phyloP scores from a whole-genome alignment of 2,888 invertebrate genomes.

The Lypha dubia region DNA sequence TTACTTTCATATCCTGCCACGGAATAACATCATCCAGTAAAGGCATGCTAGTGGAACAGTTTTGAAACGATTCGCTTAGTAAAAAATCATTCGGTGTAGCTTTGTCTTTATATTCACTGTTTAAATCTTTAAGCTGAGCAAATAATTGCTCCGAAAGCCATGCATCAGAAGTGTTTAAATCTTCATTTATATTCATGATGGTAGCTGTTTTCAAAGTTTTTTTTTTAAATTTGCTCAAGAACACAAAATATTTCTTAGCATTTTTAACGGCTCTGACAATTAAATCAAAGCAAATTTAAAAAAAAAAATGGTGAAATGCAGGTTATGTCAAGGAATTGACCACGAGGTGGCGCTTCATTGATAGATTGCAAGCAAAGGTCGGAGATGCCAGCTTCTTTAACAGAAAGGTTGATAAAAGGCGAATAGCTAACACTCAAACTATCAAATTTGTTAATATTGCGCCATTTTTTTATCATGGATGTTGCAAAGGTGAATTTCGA shows the following conservation, averaged over 20 bases:
- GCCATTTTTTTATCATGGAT: too few relatives aligned
- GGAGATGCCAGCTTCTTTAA: too few relatives aligned
- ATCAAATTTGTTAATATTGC: too few relatives aligned
- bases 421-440: too few relatives aligned
- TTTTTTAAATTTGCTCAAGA: too few relatives aligned
- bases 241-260: neutral
- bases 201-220: neutral
- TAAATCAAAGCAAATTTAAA: neutral
- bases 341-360: too few relatives aligned
- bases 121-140: slow-evolving; percentile 77
- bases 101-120: slow-evolving; percentile 72
- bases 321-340: neutral
- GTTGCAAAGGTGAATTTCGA: too few relatives aligned
- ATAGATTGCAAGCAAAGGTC: too few relatives aligned
- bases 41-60: slow-evolving; percentile 46
- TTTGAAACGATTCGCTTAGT: slow-evolving; percentile 46
- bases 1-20: slow-evolving; percentile 64
- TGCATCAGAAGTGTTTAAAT: slow-evolving; percentile 75
- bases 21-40: slow-evolving; percentile 58
- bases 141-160: slow-evolving; percentile 77
- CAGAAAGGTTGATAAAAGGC: too few relatives aligned
- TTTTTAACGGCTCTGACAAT: slow-evolving; percentile 50
- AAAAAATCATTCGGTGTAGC: slow-evolving; percentile 46
- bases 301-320: neutral
- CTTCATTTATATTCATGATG: slow-evolving; percentile 74